Evolutionary conservation across 2,113 vertebrate genomes (phyloP).

Genomic region (Pardalotus punctatus): DNA sequence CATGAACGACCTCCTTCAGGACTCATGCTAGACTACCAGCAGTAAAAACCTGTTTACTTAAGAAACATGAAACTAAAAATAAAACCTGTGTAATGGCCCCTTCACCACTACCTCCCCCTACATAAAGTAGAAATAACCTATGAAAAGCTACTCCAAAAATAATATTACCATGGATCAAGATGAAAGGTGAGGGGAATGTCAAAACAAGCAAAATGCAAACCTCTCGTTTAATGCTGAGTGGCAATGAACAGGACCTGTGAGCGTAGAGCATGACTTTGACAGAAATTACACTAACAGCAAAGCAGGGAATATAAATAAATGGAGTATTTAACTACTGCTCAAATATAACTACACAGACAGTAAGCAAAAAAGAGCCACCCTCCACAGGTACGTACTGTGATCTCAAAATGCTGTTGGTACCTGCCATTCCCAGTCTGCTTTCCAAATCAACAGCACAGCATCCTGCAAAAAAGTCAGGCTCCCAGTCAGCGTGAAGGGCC

Average conservation of each 20-base stretch:
- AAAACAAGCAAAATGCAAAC: conserved; percentile 4
- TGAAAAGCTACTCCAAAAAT: background rate
- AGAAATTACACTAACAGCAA: background rate
- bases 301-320: background rate
- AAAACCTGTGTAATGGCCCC: background rate
- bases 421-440: background rate
- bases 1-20: background rate
- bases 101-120: background rate
- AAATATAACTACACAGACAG: background rate
- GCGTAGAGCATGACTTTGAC: background rate
- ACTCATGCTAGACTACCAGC: background rate
- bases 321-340: background rate
- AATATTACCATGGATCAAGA: background rate
- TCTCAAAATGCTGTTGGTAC: background rate
- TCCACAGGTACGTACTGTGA: fast-evolving
- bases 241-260: background rate
- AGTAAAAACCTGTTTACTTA: background rate
- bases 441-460: background rate
- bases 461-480: background rate
- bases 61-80: conserved; percentile 17
- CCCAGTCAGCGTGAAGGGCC: background rate
- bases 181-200: background rate
- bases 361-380: background rate
- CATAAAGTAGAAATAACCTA: background rate
- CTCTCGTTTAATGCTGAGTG: background rate